Evolutionary conservation across 2,113 vertebrate species (phyloP), one percentile per base, ranked within the genome.

Genomic region (Zosterops japonicus): DNA sequence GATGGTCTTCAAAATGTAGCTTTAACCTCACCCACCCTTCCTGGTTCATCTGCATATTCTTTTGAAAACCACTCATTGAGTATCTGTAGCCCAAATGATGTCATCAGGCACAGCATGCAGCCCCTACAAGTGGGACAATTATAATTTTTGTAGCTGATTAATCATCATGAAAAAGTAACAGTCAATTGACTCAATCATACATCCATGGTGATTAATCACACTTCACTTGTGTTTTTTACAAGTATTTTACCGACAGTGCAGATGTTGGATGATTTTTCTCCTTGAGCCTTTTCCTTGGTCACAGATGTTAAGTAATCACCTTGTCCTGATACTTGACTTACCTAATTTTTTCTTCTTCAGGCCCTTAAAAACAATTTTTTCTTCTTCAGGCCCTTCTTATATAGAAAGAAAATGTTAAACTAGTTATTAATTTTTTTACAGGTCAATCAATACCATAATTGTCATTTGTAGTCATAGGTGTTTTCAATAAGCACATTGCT

Each of bases 141-240:
- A 98, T 98, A 98, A 98, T 98, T 98, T 98, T 98, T 98, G 98
- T 98, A 98, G 98, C 98, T 98, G 98, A 98, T 98, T 98, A 98
- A 98, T 98, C 98, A 98, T 98, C 98, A 98, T 98, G 98, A 98
- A 98, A 98, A 98, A 98, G 98, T 98, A 98, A 98, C 98, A 98
- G 98, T 98, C 98, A 98, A 98, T 98, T 98, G 98, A 98, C 98
- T 98, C 98, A 98, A 98, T 98, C 98, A 98, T 98, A 98, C 97
- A 98, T 97, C 97, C 97, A 98, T 97, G 97, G 98, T 98, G 98
- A 98, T 98, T 98, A 98, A 98, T 98, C 98, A 98, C 97, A 98
- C 98, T 98, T 98, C 98, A 98, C 98, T 98, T 98, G 98, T 98
- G 98, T 96, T 97, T 97, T 97, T 95, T 95, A 95, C 96, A 98